These are phyloP conservation scores for Mormyrus iriodes DNA, from an alignment of 2,113 vertebrate species.

Conservation along the genomic window DNA sequence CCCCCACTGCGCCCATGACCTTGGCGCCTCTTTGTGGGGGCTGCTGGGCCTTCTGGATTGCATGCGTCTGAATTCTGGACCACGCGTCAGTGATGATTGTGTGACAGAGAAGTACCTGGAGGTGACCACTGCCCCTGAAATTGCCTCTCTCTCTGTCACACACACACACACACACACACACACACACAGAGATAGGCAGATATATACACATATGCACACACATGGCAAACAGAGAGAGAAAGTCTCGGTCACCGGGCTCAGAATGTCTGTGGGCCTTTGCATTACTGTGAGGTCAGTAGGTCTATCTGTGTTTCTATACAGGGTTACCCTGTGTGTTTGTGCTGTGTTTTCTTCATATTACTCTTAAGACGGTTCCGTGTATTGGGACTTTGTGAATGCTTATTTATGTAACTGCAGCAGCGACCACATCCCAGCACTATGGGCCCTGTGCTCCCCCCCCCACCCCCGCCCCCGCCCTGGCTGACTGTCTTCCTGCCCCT, in stretches of 20 bases:
- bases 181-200: constrained; percentile 20
- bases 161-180: constrained; percentile 17
- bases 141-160: neutral
- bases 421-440: neutral
- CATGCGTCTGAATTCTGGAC: neutral
- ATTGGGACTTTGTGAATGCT: neutral
- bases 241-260: neutral
- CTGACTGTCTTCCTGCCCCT: constrained; percentile 35
- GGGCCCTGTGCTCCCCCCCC: neutral
- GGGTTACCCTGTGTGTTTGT: neutral
- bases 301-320: no score
- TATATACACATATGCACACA: neutral
- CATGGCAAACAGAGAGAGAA: neutral
- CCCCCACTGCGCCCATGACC: neutral
- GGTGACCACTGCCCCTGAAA: neutral
- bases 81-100: neutral
- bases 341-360: neutral
- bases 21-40: neutral
- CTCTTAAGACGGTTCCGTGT: neutral
- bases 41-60: no score
- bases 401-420: neutral
- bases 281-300: neutral
- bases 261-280: neutral
- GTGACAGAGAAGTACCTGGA: constrained; percentile 5
- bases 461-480: neutral